These are phyloP conservation scores for Periplaneta americana DNA, from an alignment of 1,140 invertebrate species.

Conservation along the genomic window DNA sequence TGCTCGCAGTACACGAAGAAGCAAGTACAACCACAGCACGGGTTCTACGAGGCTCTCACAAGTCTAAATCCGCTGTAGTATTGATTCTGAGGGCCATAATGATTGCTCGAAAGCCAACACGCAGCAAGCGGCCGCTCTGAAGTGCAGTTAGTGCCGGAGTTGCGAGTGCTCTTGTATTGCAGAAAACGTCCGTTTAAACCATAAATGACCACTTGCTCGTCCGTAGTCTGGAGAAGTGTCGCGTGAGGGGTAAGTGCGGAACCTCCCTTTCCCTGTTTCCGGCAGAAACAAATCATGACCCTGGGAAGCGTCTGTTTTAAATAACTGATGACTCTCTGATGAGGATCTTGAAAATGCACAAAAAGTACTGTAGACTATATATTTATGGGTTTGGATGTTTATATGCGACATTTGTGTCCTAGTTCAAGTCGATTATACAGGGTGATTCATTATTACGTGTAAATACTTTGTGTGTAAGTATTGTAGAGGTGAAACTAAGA, in stretches of 20 bases:
- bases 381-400: neutral
- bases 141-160: neutral
- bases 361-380: neutral
- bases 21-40: no score
- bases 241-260: neutral
- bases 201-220: neutral
- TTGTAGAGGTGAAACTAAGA: no score
- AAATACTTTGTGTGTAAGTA: no score
- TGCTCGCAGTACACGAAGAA: no score
- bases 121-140: neutral
- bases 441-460: no score
- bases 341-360: neutral
- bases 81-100: neutral
- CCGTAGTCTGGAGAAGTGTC: neutral
- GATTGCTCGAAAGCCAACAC: neutral
- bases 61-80: neutral
- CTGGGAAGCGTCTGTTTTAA: neutral
- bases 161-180: neutral
- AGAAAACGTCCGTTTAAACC: neutral
- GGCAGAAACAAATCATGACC: neutral
- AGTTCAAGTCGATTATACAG: no score
- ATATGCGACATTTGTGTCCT: neutral
- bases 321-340: neutral
- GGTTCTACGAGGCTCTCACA: no score
- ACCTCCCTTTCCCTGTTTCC: neutral